Evolutionary conservation across 92 coral and sea anemone genomes (phyloP), one percentile per base, ranked within the genome.

Genomic region (Phenganax subtilis): DNA sequence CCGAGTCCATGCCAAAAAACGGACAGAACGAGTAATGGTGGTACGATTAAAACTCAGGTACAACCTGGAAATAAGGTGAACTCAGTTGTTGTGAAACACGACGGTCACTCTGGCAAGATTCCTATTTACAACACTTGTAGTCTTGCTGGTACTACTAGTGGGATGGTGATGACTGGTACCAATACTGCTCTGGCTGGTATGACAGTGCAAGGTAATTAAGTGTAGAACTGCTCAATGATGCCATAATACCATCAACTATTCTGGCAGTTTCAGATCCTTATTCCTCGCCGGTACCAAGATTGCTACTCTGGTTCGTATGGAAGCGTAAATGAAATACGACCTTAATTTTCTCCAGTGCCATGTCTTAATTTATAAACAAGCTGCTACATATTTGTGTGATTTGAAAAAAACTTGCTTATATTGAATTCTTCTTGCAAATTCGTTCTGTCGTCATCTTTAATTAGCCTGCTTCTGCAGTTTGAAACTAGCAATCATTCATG

Each of bases 21-120:
- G 63, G 31, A 66, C 11, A 66, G 6, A 29, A 58, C 79, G 0
- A 56, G 85, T 57, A 84, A 80, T 54, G 87, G 72, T 9, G 61
- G 64, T 37, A 75, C 75, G 15, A 56, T 58, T 54, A 80, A 66
- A 59, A 84, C 70, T 64, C 69, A 79, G 17, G 74, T 54, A 31
- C 77, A 84, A 57, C 55, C 85, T 16, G 58, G 85, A 25, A 65
- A 74, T 25, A 80, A 79, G 57, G 59, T 61, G 71, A 74, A 87
- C 5, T 81, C 80, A 70, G 87, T 84, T 8, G 87, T 76, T 8
- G 87, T 76, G 62, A 29, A 76, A 31, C 53, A 76, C 12, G 69
- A 76, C 58, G 81, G 51, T 76, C 57, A 12, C 7, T 29, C 67
- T 57, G 81, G 67, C 3, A 76, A 76, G 37, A 76, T 76, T 25